Evolutionary conservation across 2,888 invertebrate species (phyloP), one percentile per base, ranked within the genome.

Genomic region (Chymomyza procnemis): DNA sequence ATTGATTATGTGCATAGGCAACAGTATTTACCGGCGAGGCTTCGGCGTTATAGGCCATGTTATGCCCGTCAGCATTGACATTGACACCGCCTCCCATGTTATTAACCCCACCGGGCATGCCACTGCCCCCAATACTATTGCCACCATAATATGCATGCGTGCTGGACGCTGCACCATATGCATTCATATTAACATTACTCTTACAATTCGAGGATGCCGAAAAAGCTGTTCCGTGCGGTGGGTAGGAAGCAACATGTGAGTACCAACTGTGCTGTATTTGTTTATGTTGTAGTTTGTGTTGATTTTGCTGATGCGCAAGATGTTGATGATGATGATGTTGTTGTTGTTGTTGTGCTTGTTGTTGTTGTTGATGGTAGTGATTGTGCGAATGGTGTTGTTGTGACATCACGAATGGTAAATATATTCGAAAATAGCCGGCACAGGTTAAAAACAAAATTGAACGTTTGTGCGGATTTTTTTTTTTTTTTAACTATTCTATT

Each of bases 161-260:
- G 41, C 61, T 57, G 55, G 62, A 9, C n/a, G 57, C 52, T 61
- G 78, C 83, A 75, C 26, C 30, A 54, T 22, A 41, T 55, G 56
- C 55, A 69, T 54, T 54, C 54, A 54, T 54, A 21, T 18, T 41
- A 41, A 41, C 34, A 41, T 41, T 41, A 14, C 34, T 54, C 12
- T 54, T 84, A 68, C 85, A 80, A 54, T 75, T 69, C 61, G 73
- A 85, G 56, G 80, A 70, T 59, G 73, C 26, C 60, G 75, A 64
- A 78, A 71, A 69, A 58, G 69, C 69, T 58, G 77, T 69, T 65
- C 71, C 67, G 52, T 75, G 71, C 70, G 78, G 69, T 62, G 76
- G 80, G 71, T 80, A 81, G 73, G 85, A 86, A 85, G 88, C 88
- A 85, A 86, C 88, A 85, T 85, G 85, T 88, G 85, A 87, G 80